These are phyloP conservation scores for Congeria kusceri DNA, from an alignment of 2,888 invertebrate species.

Conservation along the genomic window DNA sequence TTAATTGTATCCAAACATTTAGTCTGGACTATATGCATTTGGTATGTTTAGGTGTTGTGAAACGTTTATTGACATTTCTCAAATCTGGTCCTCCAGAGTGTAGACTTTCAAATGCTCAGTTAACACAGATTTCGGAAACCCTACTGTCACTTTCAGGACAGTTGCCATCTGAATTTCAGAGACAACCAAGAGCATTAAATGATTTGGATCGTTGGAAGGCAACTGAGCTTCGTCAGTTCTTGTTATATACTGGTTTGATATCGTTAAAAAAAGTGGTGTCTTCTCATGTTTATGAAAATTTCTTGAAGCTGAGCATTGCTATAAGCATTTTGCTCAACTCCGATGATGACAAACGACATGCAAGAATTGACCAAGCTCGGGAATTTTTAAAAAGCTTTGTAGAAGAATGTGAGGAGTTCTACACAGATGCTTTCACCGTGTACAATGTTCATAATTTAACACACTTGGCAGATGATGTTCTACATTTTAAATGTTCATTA, in stretches of 20 bases:
- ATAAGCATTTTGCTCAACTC: constrained; percentile 10
- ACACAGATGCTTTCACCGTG: constrained; percentile 8
- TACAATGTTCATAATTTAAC: constrained; percentile 25
- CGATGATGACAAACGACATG: background rate
- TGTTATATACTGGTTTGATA: constrained; percentile 22
- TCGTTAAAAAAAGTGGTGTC: constrained; percentile 2
- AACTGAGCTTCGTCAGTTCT: constrained; percentile 24
- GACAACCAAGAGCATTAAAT: constrained; percentile 71
- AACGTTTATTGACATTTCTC: constrained; percentile 72
- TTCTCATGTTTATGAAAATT: constrained; percentile 11
- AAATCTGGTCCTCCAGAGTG: constrained; percentile 61
- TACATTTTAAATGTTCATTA: constrained; percentile 13
- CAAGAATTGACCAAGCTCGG: constrained; percentile 11
- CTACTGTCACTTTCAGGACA: constrained; percentile 23
- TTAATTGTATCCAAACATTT: constrained; percentile 27
- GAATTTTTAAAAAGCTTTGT: constrained; percentile 11
- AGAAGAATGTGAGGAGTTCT: background rate
- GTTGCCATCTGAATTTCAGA: constrained; percentile 72
- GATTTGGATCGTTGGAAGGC: constrained; percentile 62
- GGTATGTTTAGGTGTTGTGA: constrained; percentile 79
- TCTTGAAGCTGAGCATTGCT: constrained; percentile 3
- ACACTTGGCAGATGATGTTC: constrained; percentile 17
- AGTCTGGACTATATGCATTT: constrained; percentile 75
- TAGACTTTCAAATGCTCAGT: constrained; percentile 29
- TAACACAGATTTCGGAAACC: constrained; percentile 34